These are phyloP conservation scores for Lamellibrachia columna DNA, from an alignment of 2,888 invertebrate species.

Conservation along the genomic window DNA sequence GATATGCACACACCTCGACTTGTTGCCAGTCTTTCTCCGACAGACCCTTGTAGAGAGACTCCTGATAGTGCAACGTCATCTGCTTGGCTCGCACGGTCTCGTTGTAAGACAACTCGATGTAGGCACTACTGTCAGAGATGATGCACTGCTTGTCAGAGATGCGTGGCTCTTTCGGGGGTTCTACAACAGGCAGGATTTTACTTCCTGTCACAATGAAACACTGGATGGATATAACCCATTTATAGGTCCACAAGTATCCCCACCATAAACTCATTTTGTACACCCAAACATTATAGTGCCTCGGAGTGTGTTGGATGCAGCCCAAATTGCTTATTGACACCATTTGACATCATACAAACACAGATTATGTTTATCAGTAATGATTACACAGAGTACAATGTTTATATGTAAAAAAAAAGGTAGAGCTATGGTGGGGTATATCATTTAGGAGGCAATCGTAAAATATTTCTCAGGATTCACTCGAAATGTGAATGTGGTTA, in stretches of 20 bases:
- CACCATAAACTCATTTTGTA: too few relatives aligned
- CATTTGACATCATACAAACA: too few relatives aligned
- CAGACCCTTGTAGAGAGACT: conserved; percentile 38
- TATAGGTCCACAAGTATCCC: too few relatives aligned
- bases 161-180: conserved; percentile 33
- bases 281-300: too few relatives aligned
- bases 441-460: too few relatives aligned
- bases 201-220: neutral
- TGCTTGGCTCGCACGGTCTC: conserved; percentile 34
- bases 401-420: too few relatives aligned
- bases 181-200: conserved; percentile 27
- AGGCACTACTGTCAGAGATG: conserved; percentile 33
- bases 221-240: neutral
- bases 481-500: neutral
- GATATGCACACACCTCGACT: conserved; percentile 22
- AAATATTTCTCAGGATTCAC: neutral
- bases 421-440: too few relatives aligned
- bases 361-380: too few relatives aligned
- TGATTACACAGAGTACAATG: too few relatives aligned
- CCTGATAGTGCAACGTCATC: conserved; percentile 33
- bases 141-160: conserved; percentile 31
- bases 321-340: too few relatives aligned
- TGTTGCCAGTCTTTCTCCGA: conserved; percentile 38
- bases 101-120: conserved; percentile 36
- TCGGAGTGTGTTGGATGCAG: too few relatives aligned